These are phyloP conservation scores for Amphimallon solstitiale DNA, from an alignment of 2,888 invertebrate genomes.

Conservation along the genomic window DNA sequence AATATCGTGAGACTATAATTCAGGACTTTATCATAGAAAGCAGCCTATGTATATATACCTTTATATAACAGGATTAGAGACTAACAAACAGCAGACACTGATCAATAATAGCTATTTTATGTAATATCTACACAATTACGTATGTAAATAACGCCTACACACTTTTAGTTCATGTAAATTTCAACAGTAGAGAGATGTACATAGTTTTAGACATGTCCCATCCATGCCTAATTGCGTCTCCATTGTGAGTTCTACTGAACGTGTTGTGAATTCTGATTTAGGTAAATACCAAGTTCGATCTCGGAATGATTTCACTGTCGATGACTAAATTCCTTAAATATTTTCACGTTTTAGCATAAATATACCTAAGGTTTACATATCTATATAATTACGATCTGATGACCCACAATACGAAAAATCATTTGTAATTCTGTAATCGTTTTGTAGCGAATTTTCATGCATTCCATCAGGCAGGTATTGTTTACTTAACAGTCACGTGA, in stretches of 20 bases:
- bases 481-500: too few species aligned
- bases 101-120: too few species aligned
- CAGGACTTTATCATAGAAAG: too few species aligned
- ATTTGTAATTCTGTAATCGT: background rate
- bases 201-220: background rate
- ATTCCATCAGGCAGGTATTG: too few species aligned
- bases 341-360: conserved; percentile 19
- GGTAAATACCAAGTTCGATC: conserved; percentile 3
- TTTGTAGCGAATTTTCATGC: background rate
- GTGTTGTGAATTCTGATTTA: conserved; percentile 10
- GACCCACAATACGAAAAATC: conserved; percentile 3
- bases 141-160: background rate
- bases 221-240: background rate
- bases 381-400: background rate
- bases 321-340: background rate
- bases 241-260: background rate
- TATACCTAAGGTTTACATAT: background rate
- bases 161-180: background rate
- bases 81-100: too few species aligned
- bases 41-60: too few species aligned
- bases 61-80: too few species aligned
- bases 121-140: too few species aligned
- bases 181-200: background rate
- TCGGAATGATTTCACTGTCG: background rate
- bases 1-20: too few species aligned